phyloP scores from a whole-genome alignment of 1,140 invertebrate species.

The Littorina saxatilis region DNA sequence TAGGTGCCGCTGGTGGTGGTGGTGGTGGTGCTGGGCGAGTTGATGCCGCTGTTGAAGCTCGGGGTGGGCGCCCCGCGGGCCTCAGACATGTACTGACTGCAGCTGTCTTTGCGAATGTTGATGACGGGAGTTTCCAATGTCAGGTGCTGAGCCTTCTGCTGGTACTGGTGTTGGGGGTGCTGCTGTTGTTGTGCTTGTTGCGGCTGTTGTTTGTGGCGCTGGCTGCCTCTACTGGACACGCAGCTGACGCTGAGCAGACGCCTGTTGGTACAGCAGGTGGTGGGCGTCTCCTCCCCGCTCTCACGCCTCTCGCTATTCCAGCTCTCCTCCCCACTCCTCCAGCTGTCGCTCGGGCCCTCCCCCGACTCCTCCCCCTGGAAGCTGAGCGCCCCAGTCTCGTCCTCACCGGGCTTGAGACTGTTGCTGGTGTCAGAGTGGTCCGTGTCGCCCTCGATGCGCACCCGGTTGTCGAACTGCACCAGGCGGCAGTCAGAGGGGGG shows the following conservation, averaged over 20 bases:
- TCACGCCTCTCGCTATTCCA: not conserved
- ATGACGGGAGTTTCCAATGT: not conserved
- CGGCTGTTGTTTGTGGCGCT: not conserved
- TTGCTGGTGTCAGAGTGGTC: not conserved
- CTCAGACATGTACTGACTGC: not conserved
- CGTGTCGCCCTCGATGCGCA: not conserved
- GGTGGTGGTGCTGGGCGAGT: not conserved
- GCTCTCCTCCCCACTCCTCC: too few relatives aligned
- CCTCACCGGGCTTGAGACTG: not conserved
- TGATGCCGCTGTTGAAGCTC: not conserved
- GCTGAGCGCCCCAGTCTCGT: not conserved
- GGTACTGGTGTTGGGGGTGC: not conserved
- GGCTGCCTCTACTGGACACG: not conserved
- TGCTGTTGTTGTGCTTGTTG: not conserved
- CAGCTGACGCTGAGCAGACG: not conserved
- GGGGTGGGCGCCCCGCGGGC: not conserved
- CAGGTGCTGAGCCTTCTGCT: not conserved
- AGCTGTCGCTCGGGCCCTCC: not conserved
- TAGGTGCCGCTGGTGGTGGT: not conserved
- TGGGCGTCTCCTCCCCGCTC: not conserved
- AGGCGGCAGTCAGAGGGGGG: not conserved
- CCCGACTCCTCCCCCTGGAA: not conserved
- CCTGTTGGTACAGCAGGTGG: not conserved
- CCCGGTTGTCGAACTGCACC: not conserved
- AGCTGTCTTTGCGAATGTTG: constrained; percentile 1